Evolutionary conservation across 2,113 vertebrate species (phyloP), one percentile per base, ranked within the genome.

Genomic region (Hippocampus abdominalis): DNA sequence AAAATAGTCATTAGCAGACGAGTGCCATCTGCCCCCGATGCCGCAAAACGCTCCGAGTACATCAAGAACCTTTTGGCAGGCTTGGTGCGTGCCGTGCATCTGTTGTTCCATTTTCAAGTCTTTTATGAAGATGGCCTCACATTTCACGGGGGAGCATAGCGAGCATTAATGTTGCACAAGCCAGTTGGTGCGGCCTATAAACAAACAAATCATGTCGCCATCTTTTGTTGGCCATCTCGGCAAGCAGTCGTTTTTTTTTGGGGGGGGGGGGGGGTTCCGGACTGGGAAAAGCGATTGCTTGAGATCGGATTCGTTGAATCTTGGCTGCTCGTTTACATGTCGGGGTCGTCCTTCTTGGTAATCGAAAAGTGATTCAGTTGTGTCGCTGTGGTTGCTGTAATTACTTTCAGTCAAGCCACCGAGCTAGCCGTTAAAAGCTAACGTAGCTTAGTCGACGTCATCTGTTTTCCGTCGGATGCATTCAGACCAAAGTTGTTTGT

Each of bases 61-160:
- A 64, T 53, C 66, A 59, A 63, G 57, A 32, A 60, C 27, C 57
- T 60, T 60, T 60, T 29, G 57, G 57, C 57, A 60, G 27, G 27
- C 57, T 60, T 60, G 7, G 57, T 20, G 57, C 57, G 7, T 60
- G 3, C 23, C 10, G 18, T 40, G 66, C 57, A 73, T 80, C 71
- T 51, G 51, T 54, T 63, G 49, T 44, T 69, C 39, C 36, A 40
- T 69, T 64, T 73, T 16, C 18, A 60, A 48, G 56, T 71, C 68
- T 36, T 64, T 74, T 59, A 60, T 46, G 64, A 61, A 60, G 61
- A 73, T 53, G 60, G 69, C 61, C 54, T 57, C 40, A 23, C 36
- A 66, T 60, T 75, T 48, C 54, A 61, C n/a, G 27, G 27, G 57
- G 57, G 27, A 60, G 32, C 57, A 16, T 60, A 32, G 57, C 27